Evolutionary conservation across 35 echinoderm and acorn worm species (phyloP), one percentile per base, ranked within the genome.

Genomic region (Heliocidaris tuberculata): DNA sequence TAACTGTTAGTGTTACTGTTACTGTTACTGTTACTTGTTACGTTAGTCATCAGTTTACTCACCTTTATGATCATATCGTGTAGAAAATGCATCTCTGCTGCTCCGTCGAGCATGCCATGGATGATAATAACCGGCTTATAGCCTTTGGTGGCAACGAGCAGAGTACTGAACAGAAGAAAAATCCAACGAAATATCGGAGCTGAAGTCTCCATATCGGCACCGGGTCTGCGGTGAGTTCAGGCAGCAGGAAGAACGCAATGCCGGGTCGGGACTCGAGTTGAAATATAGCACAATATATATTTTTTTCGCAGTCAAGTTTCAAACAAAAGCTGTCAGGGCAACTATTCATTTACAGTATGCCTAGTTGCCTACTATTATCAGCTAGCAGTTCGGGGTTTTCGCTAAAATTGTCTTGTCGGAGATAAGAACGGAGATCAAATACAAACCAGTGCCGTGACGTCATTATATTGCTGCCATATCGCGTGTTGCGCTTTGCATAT

Each of bases 41-140:
- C n/a, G n/a, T n/a, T n/a, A n/a, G n/a, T n/a, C n/a, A n/a, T n/a
- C 50, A 70, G 21, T 6, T 78, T 71, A 24, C 61, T 17, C 27
- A 93, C 91, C 91, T 93, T 93, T 59, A 50, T 15, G 21, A 93
- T 93, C 91, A 93, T 93, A 93, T 59, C 91, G 19, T 31, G 91
- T 3, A 93, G 31, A 7, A 52, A 93, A 16, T 52, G 48, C 91
- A 93, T 93, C 56, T 93, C 91, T 48, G 31, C 24, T 49, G 91
- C 91, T 31, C 91, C 91, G 27, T 93, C 91, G 2, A 93, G 91
- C 49, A 93, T 93, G 7, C 91, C 91, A 93, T 93, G 91, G 50
- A 93, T 59, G 50, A 93, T 93, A 59, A 93, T 93, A 12, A 93
- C 91, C 9, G 91, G 91, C 29, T 93, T 93, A 48, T 93, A 93